Percentiles rank a stretch among this genome's conserved stretches.
Conservation (phyloP, 1,140 invertebrate species). For the Mactra quadrangularis region DNA sequence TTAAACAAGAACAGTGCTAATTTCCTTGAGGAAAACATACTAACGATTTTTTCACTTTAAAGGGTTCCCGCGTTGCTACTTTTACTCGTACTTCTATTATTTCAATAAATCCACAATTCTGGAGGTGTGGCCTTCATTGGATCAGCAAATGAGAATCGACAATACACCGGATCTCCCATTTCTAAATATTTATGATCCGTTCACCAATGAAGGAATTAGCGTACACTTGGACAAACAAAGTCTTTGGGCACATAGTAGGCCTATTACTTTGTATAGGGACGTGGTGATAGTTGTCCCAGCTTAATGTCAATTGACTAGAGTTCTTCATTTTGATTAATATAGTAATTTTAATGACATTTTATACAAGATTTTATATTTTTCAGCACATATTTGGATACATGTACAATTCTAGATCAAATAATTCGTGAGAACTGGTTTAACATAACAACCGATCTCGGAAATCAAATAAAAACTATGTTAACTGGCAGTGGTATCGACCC, state of each 20-base stretch:
- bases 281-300: background rate
- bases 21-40: no score
- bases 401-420: slow-evolving; percentile 13
- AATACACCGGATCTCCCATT: no score
- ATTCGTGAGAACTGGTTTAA: slow-evolving; percentile 3
- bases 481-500: slow-evolving; percentile 4
- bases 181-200: no score
- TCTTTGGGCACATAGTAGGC: background rate
- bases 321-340: background rate
- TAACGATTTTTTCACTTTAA: no score
- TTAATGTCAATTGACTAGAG: background rate
- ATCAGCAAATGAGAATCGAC: background rate
- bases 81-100: no score
- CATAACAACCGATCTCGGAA: background rate
- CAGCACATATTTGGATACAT: slow-evolving; percentile 7
- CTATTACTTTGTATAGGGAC: background rate
- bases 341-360: background rate
- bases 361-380: background rate
- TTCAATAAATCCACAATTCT: no score
- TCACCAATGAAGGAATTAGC: no score
- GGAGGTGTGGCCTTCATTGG: no score
- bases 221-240: no score
- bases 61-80: no score
- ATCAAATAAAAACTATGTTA: slow-evolving; percentile 18
- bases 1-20: no score